Percentiles rank a stretch among this genome's conserved stretches.
Conservation (phyloP, 2,888 invertebrate genomes). For the Galeopsomyia nigrocyanea region DNA sequence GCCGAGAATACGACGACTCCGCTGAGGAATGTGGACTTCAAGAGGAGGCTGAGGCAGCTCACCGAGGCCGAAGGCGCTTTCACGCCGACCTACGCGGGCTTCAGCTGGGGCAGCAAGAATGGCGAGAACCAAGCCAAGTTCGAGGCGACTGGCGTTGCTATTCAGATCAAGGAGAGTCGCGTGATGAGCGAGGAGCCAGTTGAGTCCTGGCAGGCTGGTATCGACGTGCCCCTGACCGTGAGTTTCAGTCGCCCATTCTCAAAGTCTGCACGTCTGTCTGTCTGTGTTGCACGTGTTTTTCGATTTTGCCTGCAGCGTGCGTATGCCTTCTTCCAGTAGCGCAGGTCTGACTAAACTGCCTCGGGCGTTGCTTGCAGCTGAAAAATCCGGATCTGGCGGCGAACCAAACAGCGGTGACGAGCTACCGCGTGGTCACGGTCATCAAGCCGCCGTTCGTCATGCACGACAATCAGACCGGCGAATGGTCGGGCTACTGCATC, state of each 20-base stretch:
- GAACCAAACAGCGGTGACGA: conserved; percentile 84
- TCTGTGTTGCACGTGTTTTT: too few relatives aligned
- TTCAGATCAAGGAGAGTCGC: conserved; percentile 80
- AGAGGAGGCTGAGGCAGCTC: conserved; percentile 30
- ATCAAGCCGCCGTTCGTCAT: conserved; percentile 90
- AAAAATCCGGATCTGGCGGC: conserved; percentile 69
- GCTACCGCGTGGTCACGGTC: conserved; percentile 89
- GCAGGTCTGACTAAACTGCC: neutral
- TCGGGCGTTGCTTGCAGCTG: conserved; percentile 46
- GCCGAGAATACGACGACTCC: conserved; percentile 77
- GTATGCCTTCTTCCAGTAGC: too few relatives aligned
- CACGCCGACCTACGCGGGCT: conserved; percentile 57
- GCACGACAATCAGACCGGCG: conserved; percentile 72
- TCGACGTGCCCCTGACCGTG: conserved; percentile 75
- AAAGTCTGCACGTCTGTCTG: too few relatives aligned
- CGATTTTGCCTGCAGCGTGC: too few relatives aligned
- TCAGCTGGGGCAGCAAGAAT: conserved; percentile 59
- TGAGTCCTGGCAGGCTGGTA: conserved; percentile 85
- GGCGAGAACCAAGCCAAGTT: conserved; percentile 61
- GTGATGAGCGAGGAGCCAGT: conserved; percentile 79
- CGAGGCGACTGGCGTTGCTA: conserved; percentile 59
- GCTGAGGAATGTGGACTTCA: conserved; percentile 33
- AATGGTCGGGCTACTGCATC: conserved; percentile 87
- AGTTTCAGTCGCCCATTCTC: conserved; percentile 35
- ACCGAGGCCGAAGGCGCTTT: conserved; percentile 48